Conservation (phyloP, 1,140 invertebrate genomes). For the Bombyx mandarina region DNA sequence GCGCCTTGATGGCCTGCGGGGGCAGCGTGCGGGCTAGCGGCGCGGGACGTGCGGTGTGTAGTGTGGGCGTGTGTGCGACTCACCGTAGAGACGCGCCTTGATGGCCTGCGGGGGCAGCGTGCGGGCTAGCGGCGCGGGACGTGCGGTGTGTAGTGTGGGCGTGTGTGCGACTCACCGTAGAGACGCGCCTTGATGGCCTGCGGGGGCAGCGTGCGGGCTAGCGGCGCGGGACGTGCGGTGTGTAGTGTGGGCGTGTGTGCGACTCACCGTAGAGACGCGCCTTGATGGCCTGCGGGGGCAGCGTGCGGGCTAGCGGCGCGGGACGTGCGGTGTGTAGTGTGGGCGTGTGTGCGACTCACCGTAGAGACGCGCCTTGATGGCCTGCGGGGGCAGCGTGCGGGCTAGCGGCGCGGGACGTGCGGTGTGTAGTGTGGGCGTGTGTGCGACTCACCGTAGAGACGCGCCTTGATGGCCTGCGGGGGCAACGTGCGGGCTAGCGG, state of each 20-base stretch:
- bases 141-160: no score
- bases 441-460: constrained; percentile 38
- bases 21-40: constrained; percentile 50
- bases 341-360: constrained; percentile 21
- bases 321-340: no score
- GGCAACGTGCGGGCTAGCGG: constrained; percentile 50
- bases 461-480: constrained; percentile 62
- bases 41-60: no score
- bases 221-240: constrained; percentile 7
- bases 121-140: constrained; percentile 31
- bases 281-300: constrained; percentile 62
- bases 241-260: neutral
- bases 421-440: neutral
- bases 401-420: constrained; percentile 24
- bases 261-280: constrained; percentile 51
- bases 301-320: constrained; percentile 35
- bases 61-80: neutral
- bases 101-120: constrained; percentile 60
- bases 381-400: constrained; percentile 54
- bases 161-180: constrained; percentile 28
- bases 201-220: constrained; percentile 53
- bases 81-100: constrained; percentile 58
- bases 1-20: constrained; percentile 61
- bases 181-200: constrained; percentile 62
- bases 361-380: constrained; percentile 59